Evolutionary conservation across 2,797 vertebrate genomes (phyloP).

Genomic region (Falco biarmicus): DNA sequence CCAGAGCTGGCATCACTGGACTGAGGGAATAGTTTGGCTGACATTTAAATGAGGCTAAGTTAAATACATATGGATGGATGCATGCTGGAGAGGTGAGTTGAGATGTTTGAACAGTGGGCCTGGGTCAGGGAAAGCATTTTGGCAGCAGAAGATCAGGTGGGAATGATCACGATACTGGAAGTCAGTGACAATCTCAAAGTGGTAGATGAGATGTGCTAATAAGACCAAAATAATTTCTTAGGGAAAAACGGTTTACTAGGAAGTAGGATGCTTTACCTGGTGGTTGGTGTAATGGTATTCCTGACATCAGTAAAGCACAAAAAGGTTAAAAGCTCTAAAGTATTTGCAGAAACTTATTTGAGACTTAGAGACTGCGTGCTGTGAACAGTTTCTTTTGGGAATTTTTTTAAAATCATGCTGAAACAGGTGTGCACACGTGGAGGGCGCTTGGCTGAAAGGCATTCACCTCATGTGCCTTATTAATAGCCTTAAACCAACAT

Average conservation of each 20-base stretch:
- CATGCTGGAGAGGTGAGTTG: background rate
- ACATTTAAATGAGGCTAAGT: background rate
- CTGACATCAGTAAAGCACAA: background rate
- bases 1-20: background rate
- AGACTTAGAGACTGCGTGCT: background rate
- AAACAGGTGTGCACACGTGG: conserved; percentile 63
- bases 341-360: conserved; percentile 19
- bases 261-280: background rate
- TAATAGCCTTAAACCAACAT: conserved; percentile 69
- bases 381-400: conserved; percentile 26
- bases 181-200: background rate
- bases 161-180: background rate
- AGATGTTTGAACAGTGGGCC: background rate
- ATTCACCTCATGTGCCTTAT: conserved; percentile 69
- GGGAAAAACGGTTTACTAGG: background rate
- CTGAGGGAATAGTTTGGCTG: background rate
- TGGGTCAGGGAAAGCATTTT: background rate
- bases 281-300: background rate
- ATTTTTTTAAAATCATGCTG: conserved; percentile 41
- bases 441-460: conserved; percentile 45
- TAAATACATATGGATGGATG: background rate
- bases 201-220: background rate
- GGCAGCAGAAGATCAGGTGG: background rate
- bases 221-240: background rate
- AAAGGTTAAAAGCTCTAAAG: background rate